Evolutionary conservation across 2,888 invertebrate genomes (phyloP).

Genomic region (Monopis laevigella): DNA sequence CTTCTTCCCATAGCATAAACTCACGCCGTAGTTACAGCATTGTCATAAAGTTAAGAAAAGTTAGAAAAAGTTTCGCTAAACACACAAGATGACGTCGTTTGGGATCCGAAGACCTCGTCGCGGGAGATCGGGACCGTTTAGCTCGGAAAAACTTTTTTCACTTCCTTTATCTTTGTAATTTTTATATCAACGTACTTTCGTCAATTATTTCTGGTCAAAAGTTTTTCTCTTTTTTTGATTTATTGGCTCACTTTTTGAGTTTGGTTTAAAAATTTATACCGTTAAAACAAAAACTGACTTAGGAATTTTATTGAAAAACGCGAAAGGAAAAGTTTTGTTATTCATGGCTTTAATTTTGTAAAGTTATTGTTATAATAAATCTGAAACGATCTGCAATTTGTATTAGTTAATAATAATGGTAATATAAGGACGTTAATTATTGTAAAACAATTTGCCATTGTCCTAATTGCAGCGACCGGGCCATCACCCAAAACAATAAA

Average conservation of each 20-base stretch:
- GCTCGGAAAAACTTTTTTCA: slow-evolving; percentile 7
- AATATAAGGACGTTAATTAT: neutral
- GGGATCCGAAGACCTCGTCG: slow-evolving; percentile 1
- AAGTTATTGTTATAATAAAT: no score
- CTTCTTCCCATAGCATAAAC: slow-evolving; percentile 3
- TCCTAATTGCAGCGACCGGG: neutral
- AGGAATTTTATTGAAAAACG: neutral
- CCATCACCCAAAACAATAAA: slow-evolving; percentile 3
- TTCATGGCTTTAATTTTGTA: no score
- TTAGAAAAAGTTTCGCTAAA: slow-evolving; percentile 7
- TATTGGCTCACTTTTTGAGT: neutral
- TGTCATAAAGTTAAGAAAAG: slow-evolving; percentile 9
- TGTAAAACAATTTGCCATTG: neutral
- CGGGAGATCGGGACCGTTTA: slow-evolving; percentile 11
- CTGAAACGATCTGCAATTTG: no score
- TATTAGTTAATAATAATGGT: neutral
- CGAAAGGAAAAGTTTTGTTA: no score
- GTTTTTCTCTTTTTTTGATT: neutral
- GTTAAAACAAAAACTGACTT: neutral
- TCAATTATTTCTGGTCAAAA: slow-evolving; percentile 1
- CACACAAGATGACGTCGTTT: slow-evolving; percentile 6
- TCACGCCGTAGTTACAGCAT: slow-evolving; percentile 3
- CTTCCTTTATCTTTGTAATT: slow-evolving; percentile 8
- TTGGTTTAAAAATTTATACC: neutral
- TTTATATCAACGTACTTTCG: slow-evolving; percentile 6